These are phyloP conservation scores for Napeogenes inachia DNA, from an alignment of 2,888 invertebrate species.

Conservation along the genomic window DNA sequence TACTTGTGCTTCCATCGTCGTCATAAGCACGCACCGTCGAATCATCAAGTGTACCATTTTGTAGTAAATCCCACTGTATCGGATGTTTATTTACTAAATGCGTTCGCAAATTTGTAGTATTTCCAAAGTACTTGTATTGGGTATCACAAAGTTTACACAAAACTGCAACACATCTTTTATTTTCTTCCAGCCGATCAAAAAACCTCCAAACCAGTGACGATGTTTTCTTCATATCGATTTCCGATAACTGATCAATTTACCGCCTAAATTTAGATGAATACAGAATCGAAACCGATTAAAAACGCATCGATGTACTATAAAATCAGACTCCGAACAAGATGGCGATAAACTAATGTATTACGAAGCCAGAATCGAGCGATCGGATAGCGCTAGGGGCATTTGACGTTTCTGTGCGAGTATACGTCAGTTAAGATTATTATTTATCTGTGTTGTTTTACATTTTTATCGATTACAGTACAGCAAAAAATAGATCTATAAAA, in stretches of 20 bases:
- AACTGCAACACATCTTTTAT: slow-evolving; percentile 59
- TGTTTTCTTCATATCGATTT: slow-evolving; percentile 63
- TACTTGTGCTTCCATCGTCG: slow-evolving; percentile 45
- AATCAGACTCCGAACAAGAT: slow-evolving; percentile 49
- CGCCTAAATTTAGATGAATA: slow-evolving; percentile 48
- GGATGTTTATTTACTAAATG: slow-evolving; percentile 69
- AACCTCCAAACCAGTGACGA: slow-evolving; percentile 69
- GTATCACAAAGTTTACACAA: slow-evolving; percentile 70
- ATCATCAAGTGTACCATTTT: slow-evolving; percentile 57
- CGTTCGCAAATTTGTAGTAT: slow-evolving; percentile 65
- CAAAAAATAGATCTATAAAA: not conserved
- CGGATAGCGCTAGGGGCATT: slow-evolving; percentile 26
- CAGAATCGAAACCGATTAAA: slow-evolving; percentile 49
- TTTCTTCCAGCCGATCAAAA: slow-evolving; percentile 61
- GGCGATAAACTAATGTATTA: slow-evolving; percentile 42
- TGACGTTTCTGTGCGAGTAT: slow-evolving; percentile 18
- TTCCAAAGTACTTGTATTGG: slow-evolving; percentile 70
- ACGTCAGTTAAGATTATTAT: slow-evolving; percentile 24
- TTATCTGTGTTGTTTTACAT: slow-evolving; percentile 20
- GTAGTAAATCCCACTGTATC: slow-evolving; percentile 66
- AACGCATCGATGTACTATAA: slow-evolving; percentile 59
- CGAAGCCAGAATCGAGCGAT: slow-evolving; percentile 42
- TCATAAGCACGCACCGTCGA: slow-evolving; percentile 40
- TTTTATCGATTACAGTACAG: not conserved
- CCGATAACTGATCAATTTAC: slow-evolving; percentile 48